Evolutionary conservation across 1,140 invertebrate species (phyloP).

Genomic region (Mamestra configurata): DNA sequence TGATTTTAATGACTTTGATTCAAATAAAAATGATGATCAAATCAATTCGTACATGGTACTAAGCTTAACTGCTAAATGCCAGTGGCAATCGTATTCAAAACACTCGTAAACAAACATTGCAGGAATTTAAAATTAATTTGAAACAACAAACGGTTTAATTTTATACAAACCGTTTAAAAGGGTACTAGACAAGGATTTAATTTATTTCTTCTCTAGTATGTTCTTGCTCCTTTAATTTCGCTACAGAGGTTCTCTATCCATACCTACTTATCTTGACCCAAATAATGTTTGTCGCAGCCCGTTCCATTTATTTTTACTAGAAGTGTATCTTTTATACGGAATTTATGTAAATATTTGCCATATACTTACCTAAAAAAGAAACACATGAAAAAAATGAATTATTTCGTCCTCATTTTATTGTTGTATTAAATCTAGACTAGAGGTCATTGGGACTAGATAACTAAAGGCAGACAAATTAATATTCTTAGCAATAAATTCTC

Average conservation of each 20-base stretch:
- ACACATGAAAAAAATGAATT: constrained; percentile 13
- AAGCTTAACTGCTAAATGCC: too few species aligned
- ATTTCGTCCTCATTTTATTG: constrained; percentile 10
- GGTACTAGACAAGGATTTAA: constrained; percentile 6
- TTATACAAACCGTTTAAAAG: neutral
- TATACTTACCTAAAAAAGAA: neutral
- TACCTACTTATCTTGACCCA: neutral
- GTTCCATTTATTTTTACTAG: constrained; percentile 25
- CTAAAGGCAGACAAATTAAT: constrained; percentile 2
- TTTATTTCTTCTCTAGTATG: neutral
- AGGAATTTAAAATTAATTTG: constrained; percentile 14
- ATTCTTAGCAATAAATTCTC: neutral
- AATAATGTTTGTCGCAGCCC: constrained; percentile 22
- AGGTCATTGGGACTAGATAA: constrained; percentile 1
- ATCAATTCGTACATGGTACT: too few species aligned
- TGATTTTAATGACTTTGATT: too few species aligned
- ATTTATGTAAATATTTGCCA: constrained; percentile 25
- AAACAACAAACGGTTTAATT: constrained; percentile 4
- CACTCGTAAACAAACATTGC: too few species aligned
- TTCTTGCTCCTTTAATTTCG: neutral
- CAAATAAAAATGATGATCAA: too few species aligned
- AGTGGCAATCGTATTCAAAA: too few species aligned
- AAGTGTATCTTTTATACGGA: constrained; percentile 3
- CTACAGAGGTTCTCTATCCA: neutral
- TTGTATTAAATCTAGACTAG: neutral